Percentiles rank a stretch among this genome's conserved stretches.
Evolutionary conservation across 2,888 invertebrate species (phyloP).

Genomic region (Caenorhabditis sulstoni): DNA sequence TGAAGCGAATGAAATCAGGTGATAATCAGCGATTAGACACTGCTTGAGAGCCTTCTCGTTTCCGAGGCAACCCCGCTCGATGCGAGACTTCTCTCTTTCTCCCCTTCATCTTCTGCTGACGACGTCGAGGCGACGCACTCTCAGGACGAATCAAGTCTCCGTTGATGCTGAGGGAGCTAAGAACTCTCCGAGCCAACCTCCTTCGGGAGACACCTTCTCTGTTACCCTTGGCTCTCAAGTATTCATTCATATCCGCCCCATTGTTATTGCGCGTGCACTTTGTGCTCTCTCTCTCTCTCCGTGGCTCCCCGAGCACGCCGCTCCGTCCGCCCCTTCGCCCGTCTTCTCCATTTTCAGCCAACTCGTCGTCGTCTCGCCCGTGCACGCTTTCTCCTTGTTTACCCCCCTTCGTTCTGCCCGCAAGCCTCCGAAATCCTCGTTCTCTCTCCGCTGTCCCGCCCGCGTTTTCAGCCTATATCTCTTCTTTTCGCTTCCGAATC

Average conservation of each 20-base stretch:
- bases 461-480: slow-evolving; percentile 42
- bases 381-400: slow-evolving; percentile 44
- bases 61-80: too few species aligned
- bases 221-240: too few species aligned
- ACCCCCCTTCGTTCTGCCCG: slow-evolving; percentile 16
- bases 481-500: slow-evolving; percentile 41
- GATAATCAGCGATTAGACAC: slow-evolving; percentile 41
- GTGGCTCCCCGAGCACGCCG: slow-evolving; percentile 4
- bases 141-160: background rate
- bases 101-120: background rate
- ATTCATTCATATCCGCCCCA: slow-evolving; percentile 33
- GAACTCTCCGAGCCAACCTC: too few species aligned
- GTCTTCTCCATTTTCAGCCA: slow-evolving; percentile 46
- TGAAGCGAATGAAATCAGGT: slow-evolving; percentile 28
- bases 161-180: background rate
- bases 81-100: background rate
- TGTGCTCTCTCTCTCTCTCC: slow-evolving; percentile 21
- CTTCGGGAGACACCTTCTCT: too few species aligned
- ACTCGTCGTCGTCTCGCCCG: slow-evolving; percentile 14
- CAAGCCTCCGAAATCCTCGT: slow-evolving; percentile 3
- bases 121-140: background rate
- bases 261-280: slow-evolving; percentile 44
- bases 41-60: slow-evolving; percentile 14
- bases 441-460: slow-evolving; percentile 14
- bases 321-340: background rate